phyloP scores from a whole-genome alignment of 2,888 invertebrate genomes.

The Coleophora flavipennella region DNA sequence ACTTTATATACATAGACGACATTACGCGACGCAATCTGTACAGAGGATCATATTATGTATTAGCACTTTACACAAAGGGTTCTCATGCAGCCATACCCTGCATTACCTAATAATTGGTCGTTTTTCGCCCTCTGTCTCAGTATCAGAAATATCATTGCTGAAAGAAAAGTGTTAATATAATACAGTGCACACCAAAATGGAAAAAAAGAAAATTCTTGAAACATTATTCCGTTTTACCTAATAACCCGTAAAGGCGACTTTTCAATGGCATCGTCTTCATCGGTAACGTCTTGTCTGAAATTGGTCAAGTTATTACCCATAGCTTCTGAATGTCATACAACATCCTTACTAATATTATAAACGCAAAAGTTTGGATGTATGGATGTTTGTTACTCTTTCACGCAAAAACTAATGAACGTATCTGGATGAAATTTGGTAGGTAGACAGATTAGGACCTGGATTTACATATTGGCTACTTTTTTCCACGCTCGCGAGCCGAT shows the following conservation, averaged over 20 bases:
- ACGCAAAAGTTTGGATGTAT: too few species aligned
- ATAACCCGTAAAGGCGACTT: conserved; percentile 38
- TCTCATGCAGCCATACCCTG: conserved; percentile 15
- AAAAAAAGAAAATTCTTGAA: neutral
- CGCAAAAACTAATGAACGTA: too few species aligned
- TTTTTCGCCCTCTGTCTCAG: conserved; percentile 38
- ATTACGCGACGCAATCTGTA: too few species aligned
- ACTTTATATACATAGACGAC: neutral
- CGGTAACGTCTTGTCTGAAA: too few species aligned
- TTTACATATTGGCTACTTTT: too few species aligned
- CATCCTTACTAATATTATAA: neutral
- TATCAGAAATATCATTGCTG: conserved; percentile 58
- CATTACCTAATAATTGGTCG: conserved; percentile 55
- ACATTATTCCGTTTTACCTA: conserved; percentile 39
- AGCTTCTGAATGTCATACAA: neutral
- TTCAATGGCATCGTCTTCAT: conserved; percentile 29
- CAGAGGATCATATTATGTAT: too few species aligned
- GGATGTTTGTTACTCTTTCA: too few species aligned
- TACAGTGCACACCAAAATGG: conserved; percentile 27
- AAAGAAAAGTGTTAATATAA: conserved; percentile 44
- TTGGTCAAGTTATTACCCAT: too few species aligned
- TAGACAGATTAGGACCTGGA: too few species aligned
- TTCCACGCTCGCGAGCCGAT: too few species aligned
- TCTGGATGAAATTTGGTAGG: too few species aligned
- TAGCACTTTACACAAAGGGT: neutral